Base-by-base conservation (phyloP, 2,888 invertebrate species). In the Diploptera punctata region DNA sequence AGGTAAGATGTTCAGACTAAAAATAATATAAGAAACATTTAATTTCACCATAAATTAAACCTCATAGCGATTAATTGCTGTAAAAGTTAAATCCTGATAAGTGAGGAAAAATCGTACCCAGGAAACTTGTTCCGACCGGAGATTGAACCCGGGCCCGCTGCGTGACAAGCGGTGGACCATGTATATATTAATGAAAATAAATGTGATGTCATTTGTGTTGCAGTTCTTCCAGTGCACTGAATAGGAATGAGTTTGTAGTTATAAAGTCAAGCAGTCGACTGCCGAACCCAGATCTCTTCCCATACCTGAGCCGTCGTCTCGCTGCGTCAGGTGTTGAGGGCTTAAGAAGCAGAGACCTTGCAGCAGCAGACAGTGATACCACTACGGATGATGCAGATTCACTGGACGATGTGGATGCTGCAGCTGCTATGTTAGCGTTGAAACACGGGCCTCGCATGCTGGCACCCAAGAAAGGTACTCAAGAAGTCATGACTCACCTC, bases 361-460 rank as follows among this genome's bases (percentile, higher is more conserved):
- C 65, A n/a, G 62, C 29, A 13, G 65, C 31, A 3, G 26, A 19
- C n/a, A 43, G 21, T 10, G 29, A 38, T 18, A 43, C 60, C 18
- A 44, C 70, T 4, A 47, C 62, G 2, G 70, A 72, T 43, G 74
- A 73, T 62, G 74, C 57, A 10, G 88, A 89, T 75, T 87, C 87
- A 44, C 86, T 91, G 68, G 92, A 93, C 78, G 95, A 94, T 76
- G 84, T 86, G 38, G 86, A 86, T 77, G 87, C 87, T 1, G 95
- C 95, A 0, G 92, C 94, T 24, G 94, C 94, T 0, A 95, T 95
- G 90, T 86, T 95, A 76, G 93, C 93, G 75, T 89, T 95, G 80
- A 94, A 95, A 84, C 94, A 95, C 80, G 94, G 94, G 67, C 91
- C 93, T 72, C 89, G 89, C 74, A 89, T 91, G 76, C 84, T 87